Conservation (phyloP, 1,140 invertebrate genomes). For the Drosophila sucinea region DNA sequence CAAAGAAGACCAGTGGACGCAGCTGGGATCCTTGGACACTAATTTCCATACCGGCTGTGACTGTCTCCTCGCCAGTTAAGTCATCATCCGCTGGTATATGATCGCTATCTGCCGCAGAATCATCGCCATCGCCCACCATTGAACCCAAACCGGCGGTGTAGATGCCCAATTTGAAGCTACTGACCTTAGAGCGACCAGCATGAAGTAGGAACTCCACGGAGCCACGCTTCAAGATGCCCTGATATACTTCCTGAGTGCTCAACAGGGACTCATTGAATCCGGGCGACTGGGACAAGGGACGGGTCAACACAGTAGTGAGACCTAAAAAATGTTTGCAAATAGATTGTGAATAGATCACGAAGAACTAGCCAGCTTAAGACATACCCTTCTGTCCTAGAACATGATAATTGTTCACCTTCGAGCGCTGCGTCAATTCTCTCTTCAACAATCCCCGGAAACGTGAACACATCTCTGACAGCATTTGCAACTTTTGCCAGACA, state of each 20-base stretch:
- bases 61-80: constrained; percentile 83
- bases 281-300: constrained; percentile 85
- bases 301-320: constrained; percentile 88
- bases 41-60: constrained; percentile 94
- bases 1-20: constrained; percentile 93
- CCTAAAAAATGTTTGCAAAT: constrained; percentile 67
- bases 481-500: constrained; percentile 86
- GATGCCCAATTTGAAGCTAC: constrained; percentile 88
- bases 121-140: constrained; percentile 85
- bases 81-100: constrained; percentile 85
- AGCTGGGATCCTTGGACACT: constrained; percentile 90
- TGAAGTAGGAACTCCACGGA: constrained; percentile 89
- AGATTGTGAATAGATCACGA: neutral
- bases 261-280: constrained; percentile 89
- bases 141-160: constrained; percentile 91
- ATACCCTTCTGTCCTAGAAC: constrained; percentile 86
- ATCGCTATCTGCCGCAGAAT: constrained; percentile 82
- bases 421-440: constrained; percentile 80
- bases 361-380: neutral
- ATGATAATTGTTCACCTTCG: constrained; percentile 87
- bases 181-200: constrained; percentile 84
- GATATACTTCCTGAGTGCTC: constrained; percentile 89
- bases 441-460: constrained; percentile 83
- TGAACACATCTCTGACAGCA: constrained; percentile 85
- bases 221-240: constrained; percentile 90